Percentiles rank a stretch among this genome's conserved stretches.
Conservation (phyloP, 2,888 invertebrate species). For the Odontocerum albicorne region DNA sequence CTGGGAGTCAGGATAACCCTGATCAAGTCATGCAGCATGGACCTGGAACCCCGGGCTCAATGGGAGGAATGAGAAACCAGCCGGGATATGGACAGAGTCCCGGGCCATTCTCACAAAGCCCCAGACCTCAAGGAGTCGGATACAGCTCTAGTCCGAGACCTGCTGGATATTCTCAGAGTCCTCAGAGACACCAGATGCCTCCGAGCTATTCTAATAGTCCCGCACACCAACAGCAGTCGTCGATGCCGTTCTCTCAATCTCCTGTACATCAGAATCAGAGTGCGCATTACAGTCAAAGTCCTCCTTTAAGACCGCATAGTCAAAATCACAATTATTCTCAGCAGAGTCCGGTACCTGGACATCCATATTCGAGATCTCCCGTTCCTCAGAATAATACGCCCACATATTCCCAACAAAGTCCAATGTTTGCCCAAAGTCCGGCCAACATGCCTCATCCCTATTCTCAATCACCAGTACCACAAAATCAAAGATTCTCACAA, state of each 20-base stretch:
- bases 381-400: constrained; percentile 37
- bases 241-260: constrained; percentile 34
- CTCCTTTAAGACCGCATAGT: constrained; percentile 36
- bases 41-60: constrained; percentile 32
- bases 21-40: constrained; percentile 9
- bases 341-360: constrained; percentile 39
- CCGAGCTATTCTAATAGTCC: constrained; percentile 34
- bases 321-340: constrained; percentile 39
- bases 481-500: constrained; percentile 39
- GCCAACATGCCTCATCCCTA: constrained; percentile 35
- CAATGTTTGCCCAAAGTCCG: constrained; percentile 36
- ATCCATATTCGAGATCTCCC: constrained; percentile 46
- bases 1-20: constrained; percentile 16
- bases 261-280: constrained; percentile 32
- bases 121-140: constrained; percentile 42
- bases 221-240: constrained; percentile 45
- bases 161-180: constrained; percentile 44
- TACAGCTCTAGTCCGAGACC: constrained; percentile 53
- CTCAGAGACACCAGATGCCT: constrained; percentile 34
- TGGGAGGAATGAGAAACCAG: constrained; percentile 29
- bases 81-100: constrained; percentile 35
- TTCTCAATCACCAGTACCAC: constrained; percentile 37
- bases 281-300: constrained; percentile 35
- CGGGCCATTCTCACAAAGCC: constrained; percentile 44
- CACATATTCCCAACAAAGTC: constrained; percentile 35